Conservation (phyloP, 2,113 vertebrate genomes). For the Hylia prasina region DNA sequence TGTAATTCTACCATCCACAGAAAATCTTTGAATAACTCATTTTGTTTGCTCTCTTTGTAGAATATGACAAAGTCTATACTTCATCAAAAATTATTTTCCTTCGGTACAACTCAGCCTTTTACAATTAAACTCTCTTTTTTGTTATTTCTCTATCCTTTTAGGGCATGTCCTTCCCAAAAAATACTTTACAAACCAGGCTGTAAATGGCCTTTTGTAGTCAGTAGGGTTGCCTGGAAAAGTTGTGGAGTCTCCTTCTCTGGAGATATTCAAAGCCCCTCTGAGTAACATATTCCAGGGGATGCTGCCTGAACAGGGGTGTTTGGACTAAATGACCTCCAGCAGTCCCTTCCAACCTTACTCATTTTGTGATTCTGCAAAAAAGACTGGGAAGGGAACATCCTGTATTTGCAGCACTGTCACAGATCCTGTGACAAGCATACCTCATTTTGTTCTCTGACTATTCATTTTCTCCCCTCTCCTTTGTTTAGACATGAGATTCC, state of each 20-base stretch:
- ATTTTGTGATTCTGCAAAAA: background rate
- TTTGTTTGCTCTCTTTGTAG: background rate
- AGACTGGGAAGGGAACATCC: background rate
- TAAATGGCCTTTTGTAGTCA: background rate
- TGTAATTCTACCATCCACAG: background rate
- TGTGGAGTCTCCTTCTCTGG: accelerated
- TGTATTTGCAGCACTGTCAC: background rate
- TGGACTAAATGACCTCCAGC: background rate
- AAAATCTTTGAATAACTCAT: background rate
- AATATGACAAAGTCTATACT: background rate
- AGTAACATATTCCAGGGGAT: background rate
- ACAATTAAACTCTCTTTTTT: background rate
- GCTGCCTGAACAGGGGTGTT: background rate
- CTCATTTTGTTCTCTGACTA: background rate
- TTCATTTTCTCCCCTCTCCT: background rate
- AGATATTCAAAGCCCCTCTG: background rate
- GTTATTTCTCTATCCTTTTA: background rate
- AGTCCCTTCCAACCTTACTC: background rate
- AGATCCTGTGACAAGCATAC: background rate
- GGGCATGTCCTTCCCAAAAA: background rate
- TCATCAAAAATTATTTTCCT: background rate
- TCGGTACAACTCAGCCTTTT: background rate
- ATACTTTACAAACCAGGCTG: background rate
- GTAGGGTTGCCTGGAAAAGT: background rate
- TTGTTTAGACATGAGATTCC: accelerated